Conservation (phyloP, 2,888 invertebrate species). For the Eugnorisma glareosa region DNA sequence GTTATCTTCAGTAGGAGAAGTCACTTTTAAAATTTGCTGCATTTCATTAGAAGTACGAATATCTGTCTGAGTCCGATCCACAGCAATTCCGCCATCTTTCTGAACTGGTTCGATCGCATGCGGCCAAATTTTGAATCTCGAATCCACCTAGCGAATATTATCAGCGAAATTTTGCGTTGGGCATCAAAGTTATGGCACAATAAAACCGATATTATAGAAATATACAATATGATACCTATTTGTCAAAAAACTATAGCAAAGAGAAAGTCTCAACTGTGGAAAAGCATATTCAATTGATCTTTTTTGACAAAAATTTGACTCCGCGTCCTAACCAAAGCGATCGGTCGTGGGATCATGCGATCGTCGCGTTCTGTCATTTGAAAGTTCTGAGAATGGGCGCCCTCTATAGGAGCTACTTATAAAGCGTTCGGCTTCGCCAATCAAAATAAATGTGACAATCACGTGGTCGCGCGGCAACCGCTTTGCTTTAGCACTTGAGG, state of each 20-base stretch:
- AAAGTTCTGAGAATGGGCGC: neutral
- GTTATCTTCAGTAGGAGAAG: neutral
- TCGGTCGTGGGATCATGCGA: neutral
- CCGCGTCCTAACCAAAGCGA: neutral
- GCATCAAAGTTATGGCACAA: slow-evolving; percentile 16
- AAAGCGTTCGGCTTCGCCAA: neutral
- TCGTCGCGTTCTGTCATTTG: neutral
- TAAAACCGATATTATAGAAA: slow-evolving; percentile 7
- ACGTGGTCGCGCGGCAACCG: neutral
- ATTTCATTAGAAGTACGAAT: neutral
- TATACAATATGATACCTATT: neutral
- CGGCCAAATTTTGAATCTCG: neutral
- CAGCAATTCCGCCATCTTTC: neutral
- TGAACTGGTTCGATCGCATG: neutral
- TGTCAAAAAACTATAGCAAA: slow-evolving; percentile 10
- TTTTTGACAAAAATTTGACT: neutral
- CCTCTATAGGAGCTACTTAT: neutral
- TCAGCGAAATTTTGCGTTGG: slow-evolving; percentile 9
- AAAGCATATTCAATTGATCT: neutral
- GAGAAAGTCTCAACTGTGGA: neutral
- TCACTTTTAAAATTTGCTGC: neutral
- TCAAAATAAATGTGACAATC: neutral
- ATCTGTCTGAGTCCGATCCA: neutral
- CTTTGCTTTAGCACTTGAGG: neutral
- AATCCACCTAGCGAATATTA: neutral